These are phyloP conservation scores for Chymomyza fuscimana DNA, from an alignment of 2,888 invertebrate genomes.

Conservation along the genomic window DNA sequence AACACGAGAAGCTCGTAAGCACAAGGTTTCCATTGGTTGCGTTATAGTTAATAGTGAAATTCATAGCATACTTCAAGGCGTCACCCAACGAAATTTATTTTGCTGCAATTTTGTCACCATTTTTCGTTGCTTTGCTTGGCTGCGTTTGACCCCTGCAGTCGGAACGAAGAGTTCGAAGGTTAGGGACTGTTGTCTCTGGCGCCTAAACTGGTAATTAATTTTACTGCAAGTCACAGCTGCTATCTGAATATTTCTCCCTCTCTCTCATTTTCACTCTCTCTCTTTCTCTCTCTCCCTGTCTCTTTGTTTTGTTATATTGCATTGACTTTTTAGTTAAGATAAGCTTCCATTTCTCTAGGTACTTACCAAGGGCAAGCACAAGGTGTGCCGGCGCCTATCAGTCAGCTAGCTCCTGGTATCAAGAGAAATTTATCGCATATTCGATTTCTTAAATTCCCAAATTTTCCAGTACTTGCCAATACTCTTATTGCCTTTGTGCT, in stretches of 20 bases:
- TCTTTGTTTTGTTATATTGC: background rate
- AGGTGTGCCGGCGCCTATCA: background rate
- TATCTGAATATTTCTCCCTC: conserved; percentile 2
- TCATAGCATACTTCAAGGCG: conserved; percentile 58
- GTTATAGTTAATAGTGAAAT: conserved; percentile 50
- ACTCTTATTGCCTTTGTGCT: background rate
- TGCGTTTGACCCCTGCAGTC: background rate
- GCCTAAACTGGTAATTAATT: conserved; percentile 51
- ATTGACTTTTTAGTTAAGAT: background rate
- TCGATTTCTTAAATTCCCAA: background rate
- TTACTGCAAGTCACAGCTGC: conserved; percentile 51
- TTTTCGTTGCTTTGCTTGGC: conserved; percentile 11
- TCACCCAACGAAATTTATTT: conserved; percentile 47
- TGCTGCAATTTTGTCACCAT: conserved; percentile 58
- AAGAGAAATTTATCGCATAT: background rate
- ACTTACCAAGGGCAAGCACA: background rate
- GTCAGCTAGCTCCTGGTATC: background rate
- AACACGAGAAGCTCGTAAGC: background rate
- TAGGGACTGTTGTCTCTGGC: conserved; percentile 1
- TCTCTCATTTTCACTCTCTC: background rate
- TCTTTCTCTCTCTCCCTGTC: no score
- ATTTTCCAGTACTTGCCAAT: background rate
- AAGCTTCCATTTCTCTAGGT: background rate
- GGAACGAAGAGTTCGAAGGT: no score
- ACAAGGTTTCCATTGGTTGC: background rate